Base-by-base conservation (phyloP, 2,888 invertebrate genomes). In the Protodeltote pygarga region DNA sequence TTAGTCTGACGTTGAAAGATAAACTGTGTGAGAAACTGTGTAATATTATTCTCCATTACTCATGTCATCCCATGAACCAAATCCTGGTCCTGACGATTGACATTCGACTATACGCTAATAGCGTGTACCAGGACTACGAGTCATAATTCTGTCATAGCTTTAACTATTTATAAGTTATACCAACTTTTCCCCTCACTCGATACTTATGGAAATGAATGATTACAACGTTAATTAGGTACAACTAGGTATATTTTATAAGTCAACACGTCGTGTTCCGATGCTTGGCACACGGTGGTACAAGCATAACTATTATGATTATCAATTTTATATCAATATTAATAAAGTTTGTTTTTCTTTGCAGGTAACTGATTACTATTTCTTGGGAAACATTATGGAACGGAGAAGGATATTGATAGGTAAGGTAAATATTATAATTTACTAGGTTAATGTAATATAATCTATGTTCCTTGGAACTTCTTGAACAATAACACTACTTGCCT, bases 271-370 rank as follows among this genome's bases (percentile, higher is more conserved):
- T 23, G 1, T 2, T n/a, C 37, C 16, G n/a, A n/a, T 1, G 24
- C 58, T 65, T 71, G 76, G 65, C 57, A 77, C 75, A 33, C 48
- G 44, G 37, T 74, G 71, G 70, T 59, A 76, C 75, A 40, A 41
- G 16, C 1, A 4, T 29, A 21, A 13, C 10, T 37, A 31, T 16
- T 2, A 10, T 14, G 3, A 60, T 32, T 50, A 9, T 48, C 17
- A 16, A 49, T 46, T 40, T 24, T 70, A 60, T 3, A 0, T 0
- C 0, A 0, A 10, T 39, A 13, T 0, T 52, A 49, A 67, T 58
- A 73, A 24, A 37, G 65, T 45, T 33, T 49, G 6, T 71, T 68
- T 69, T 64, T 52, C 31, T 46, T 74, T 70, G 37, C 71, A 76
- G 75, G 74, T 76, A 75, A 65, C 32, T 38, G 13, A 17, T 24